Base-by-base conservation (phyloP, 2,797 vertebrate species). In the Neoniphon sammara region DNA sequence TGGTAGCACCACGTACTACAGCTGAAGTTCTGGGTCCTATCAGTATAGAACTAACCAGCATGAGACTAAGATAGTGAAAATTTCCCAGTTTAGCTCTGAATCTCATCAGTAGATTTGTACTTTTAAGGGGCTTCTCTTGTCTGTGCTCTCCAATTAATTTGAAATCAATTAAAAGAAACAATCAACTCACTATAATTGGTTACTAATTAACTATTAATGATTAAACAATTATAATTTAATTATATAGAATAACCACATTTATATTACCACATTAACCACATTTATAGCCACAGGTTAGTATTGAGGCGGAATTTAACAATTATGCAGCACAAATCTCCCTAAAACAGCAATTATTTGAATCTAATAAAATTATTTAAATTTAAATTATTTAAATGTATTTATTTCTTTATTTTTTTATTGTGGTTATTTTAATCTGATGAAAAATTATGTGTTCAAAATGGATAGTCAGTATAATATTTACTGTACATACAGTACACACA, bases 1-100 rank as follows among this genome's bases (percentile, higher is more conserved):
- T 60, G 78, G 85, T 85, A 71, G 74, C 81, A 81, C 57, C 69
- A 78, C 85, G 85, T 77, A 66, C 53, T 76, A 78, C 81, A 81
- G 81, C 49, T 49, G 31, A 7, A 23, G 47, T 65, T 59, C 36
- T 85, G 53, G 52, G 5, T 36, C 49, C 84, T 85, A 73, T 87
- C 70, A 74, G 30, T 23, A 42, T 42, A 42, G 2, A 42, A 15
- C 11, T 14, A 57, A 85, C 72, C 50, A 80, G 64, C 44, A 63
- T 53, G 77, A 60, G 44, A 15, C 4, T 31, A 8, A 50, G 15
- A 65, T 44, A 57, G 12, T 57, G 11, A 4, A 58, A 49, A 14
- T 77, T 64, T 62, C 15, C 3, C 9, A 4, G 2, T 66, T 54
- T 42, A 30, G 0, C 2, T 25, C 9, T 54, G 1, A 46, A 46